phyloP scores from a whole-genome alignment of 2,888 invertebrate species.

The Dysmachus trigonus region DNA sequence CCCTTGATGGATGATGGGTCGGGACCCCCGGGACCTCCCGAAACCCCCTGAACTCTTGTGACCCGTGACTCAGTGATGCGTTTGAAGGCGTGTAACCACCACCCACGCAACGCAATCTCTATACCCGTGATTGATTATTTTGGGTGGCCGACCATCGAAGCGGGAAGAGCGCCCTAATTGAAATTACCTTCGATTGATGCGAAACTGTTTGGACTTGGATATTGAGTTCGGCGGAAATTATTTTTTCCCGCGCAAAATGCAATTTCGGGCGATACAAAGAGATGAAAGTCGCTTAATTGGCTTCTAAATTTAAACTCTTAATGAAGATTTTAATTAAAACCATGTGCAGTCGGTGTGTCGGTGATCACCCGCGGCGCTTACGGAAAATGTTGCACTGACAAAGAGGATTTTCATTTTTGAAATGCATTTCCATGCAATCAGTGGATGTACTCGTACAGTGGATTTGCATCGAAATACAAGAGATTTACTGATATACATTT shows the following conservation, averaged over 20 bases:
- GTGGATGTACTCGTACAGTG: background rate
- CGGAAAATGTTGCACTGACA: background rate
- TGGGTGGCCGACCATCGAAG: background rate
- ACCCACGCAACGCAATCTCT: background rate
- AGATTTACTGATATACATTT: background rate
- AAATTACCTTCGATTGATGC: conserved; percentile 26
- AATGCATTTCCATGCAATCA: background rate
- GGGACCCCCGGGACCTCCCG: background rate
- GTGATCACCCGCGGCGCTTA: background rate
- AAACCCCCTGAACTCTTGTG: too few species aligned
- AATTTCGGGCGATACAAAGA: background rate
- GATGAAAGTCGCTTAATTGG: background rate
- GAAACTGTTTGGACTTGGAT: background rate
- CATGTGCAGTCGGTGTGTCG: background rate
- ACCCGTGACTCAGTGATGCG: conserved; percentile 7
- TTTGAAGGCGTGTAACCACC: background rate
- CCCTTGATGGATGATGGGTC: conserved; percentile 17
- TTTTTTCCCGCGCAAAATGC: background rate
- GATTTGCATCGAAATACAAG: background rate
- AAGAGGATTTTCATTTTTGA: background rate
- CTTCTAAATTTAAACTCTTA: background rate
- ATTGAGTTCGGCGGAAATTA: background rate
- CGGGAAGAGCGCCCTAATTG: background rate
- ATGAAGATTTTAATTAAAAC: background rate
- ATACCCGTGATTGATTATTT: conserved; percentile 17